Evolutionary conservation across 2,888 invertebrate genomes (phyloP), one percentile per base, ranked within the genome.

Genomic region (Sminthurinus aureus): DNA sequence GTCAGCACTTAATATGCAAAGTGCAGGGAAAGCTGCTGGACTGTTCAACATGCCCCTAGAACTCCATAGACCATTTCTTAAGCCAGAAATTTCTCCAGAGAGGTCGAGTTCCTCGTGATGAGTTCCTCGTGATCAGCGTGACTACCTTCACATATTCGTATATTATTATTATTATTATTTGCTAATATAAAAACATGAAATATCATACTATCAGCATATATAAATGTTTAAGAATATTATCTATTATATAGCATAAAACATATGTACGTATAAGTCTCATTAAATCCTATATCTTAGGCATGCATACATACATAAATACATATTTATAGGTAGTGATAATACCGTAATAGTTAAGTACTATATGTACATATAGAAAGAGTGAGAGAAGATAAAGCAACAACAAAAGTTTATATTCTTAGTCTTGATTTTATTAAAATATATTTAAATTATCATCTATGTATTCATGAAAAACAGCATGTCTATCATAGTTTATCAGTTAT

Each of bases 61-160:
- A 58, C 85, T 88, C 12, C 88, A 87, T 79, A 84, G 88, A 79
- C 88, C 88, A 13, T 88, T 88, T 73, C 80, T 88, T 50, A 87
- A 87, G 69, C 71, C 15, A 18, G 86, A 88, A 77, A 78, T 84
- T 24, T 84, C 83, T 51, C 85, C 82, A 9, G 84, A 84, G 18
- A 67, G 84, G 58, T 77, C 84, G 52, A 78, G 78, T 52, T 84
- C 84, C 22, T 84, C 84, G 69, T 84, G 84, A 83, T 79, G 76
- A 80, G 58, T 20, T 20, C 12, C 6, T 71, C 71, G 24, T 24
- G 22, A 22, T 71, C 71, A 71, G 58, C 58, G 58, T 58, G 58
- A 58, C 58, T 69, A 24, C 22, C 69, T 69, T n/a, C 24, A 69
- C 9, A 24, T 69, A 69, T 69, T n/a, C n/a, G 3, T 66, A 24